These are phyloP conservation scores for Spermophilus dauricus DNA, from an alignment of 2,113 vertebrate genomes.

Conservation along the genomic window DNA sequence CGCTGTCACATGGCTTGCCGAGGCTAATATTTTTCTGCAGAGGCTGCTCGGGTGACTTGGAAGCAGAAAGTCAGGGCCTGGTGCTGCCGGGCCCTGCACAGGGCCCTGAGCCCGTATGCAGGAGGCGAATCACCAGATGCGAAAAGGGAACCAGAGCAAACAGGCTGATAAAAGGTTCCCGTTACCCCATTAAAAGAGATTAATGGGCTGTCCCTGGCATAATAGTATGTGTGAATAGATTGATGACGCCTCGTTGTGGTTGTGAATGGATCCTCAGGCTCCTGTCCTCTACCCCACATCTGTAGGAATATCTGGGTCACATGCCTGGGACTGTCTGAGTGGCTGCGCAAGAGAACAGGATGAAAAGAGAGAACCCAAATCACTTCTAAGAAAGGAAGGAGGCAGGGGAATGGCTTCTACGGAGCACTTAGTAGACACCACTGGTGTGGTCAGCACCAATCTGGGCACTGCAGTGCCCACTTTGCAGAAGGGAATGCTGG, in stretches of 20 bases:
- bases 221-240: not conserved
- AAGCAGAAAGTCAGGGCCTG: not conserved
- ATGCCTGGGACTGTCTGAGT: not conserved
- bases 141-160: not conserved
- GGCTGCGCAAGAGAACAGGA: not conserved
- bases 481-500: not conserved
- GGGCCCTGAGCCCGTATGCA: not conserved
- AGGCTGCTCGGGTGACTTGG: not conserved
- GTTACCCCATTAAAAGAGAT: not conserved
- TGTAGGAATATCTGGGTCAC: not conserved
- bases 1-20: not conserved
- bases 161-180: not conserved
- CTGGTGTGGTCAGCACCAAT: not conserved
- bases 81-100: not conserved
- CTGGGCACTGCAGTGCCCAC: rapidly evolving
- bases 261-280: not conserved
- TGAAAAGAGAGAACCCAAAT: not conserved
- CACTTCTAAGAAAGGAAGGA: not conserved
- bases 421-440: not conserved
- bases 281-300: not conserved
- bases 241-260: not conserved
- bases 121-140: not conserved
- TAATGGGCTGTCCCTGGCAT: not conserved
- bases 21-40: not conserved
- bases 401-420: too few species aligned